These are phyloP conservation scores for Adrianichthys oophorus DNA, from an alignment of 2,797 vertebrate genomes.

Conservation along the genomic window DNA sequence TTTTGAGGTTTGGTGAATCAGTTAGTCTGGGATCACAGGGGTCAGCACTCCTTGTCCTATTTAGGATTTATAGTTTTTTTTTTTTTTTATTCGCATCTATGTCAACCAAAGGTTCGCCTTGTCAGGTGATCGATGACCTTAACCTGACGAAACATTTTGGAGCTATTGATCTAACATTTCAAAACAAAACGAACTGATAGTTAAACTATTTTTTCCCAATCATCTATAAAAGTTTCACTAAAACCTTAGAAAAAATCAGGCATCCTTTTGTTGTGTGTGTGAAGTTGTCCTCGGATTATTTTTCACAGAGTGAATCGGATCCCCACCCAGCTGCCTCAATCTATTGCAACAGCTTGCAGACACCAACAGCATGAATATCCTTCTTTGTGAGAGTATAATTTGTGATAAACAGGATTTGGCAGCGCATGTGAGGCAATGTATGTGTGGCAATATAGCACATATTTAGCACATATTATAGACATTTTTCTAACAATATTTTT, in stretches of 20 bases:
- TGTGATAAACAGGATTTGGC: conserved; percentile 19
- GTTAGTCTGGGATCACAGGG: conserved; percentile 51
- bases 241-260: conserved; percentile 18
- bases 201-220: conserved; percentile 24
- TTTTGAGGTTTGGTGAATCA: conserved; percentile 44
- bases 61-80: too few species aligned
- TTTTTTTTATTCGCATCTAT: too few species aligned
- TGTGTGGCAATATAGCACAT: conserved; percentile 15
- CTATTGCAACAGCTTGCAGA: conserved; percentile 51
- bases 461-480: conserved; percentile 17
- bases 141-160: conserved; percentile 11
- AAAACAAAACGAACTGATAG: conserved; percentile 19
- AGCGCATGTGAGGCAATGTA: conserved; percentile 12
- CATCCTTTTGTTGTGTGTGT: conserved; percentile 19
- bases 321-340: conserved; percentile 23
- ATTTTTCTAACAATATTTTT: conserved; percentile 18
- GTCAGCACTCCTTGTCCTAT: conserved; percentile 13
- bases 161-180: background rate
- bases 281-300: conserved; percentile 45
- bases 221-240: conserved; percentile 11
- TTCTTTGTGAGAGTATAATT: conserved; percentile 20
- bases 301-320: conserved; percentile 40
- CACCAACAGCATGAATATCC: conserved; percentile 24
- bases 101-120: background rate
- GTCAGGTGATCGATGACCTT: background rate